Percentiles rank a stretch among this genome's conserved stretches.
Conservation (phyloP, 1,140 invertebrate genomes). For the Drosophila murphyi region DNA sequence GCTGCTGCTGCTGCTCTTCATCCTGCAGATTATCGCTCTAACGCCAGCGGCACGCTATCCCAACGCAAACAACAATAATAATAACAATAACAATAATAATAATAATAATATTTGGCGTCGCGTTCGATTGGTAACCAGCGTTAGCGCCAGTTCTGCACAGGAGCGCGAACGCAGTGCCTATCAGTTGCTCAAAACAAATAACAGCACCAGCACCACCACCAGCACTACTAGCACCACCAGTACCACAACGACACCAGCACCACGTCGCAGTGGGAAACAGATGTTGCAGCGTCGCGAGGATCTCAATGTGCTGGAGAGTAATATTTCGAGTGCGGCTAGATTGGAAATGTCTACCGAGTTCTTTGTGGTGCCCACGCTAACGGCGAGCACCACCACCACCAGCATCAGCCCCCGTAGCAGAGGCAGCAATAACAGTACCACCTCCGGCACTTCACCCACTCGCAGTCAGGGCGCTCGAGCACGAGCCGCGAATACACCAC, state of each 20-base stretch:
- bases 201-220: constrained; percentile 31
- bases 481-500: constrained; percentile 62
- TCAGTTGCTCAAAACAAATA: constrained; percentile 62
- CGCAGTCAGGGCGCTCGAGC: constrained; percentile 65
- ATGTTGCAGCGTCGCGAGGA: constrained; percentile 59
- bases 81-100: constrained; percentile 33
- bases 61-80: constrained; percentile 10
- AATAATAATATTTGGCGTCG: constrained; percentile 72
- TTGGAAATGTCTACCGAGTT: constrained; percentile 92
- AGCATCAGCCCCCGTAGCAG: constrained; percentile 15
- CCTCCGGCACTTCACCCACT: constrained; percentile 43
- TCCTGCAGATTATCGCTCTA: constrained; percentile 65
- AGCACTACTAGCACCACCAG: constrained; percentile 32
- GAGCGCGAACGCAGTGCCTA: constrained; percentile 65
- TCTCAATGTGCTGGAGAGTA: constrained; percentile 58
- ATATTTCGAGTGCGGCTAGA: constrained; percentile 86
- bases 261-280: constrained; percentile 61
- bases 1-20: constrained; percentile 59
- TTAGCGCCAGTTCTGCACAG: constrained; percentile 40
- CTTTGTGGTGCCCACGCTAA: constrained; percentile 87
- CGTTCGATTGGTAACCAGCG: constrained; percentile 69
- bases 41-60: constrained; percentile 60
- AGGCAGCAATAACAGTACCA: constrained; percentile 22
- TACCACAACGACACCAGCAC: constrained; percentile 26
- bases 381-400: constrained; percentile 37